Evolutionary conservation across 1,140 invertebrate species (phyloP), one percentile per base, ranked within the genome.

Genomic region (Lucilia cuprina): DNA sequence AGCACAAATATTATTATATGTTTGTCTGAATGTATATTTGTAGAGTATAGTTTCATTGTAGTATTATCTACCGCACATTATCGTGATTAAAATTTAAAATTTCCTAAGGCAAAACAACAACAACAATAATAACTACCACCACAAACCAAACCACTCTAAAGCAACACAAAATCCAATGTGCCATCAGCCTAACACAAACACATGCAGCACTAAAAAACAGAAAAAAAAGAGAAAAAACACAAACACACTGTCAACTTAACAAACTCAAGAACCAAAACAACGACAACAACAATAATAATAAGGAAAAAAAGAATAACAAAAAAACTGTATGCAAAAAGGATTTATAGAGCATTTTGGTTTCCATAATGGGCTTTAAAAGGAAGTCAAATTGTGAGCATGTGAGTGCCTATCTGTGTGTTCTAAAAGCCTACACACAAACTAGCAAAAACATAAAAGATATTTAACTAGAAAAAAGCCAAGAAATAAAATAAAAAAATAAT

Each of bases 31-130:
- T 70, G 19, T 25, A 21, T 70, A 25, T 70, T 19, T n/a, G 65
- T 70, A 10, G 12, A 25, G 9, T 70, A 70, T 25, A 21, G 5
- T 70, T 70, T 21, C 21, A 21, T 70, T 70, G 65, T 70, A 19
- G 65, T 70, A 21, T 70, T 70, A 70, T 70, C 65, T 70, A 70
- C 65, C 65, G 65, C 65, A 70, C 65, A 70, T 70, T 70, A 70
- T 70, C 65, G 21, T 70, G 65, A 70, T 70, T 70, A 70, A 70
- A 70, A 70, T 70, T 70, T 70, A 21, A 21, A 70, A 70, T 70
- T 70, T 70, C 65, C 19, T 70, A 21, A 21, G 65, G 19, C 65
- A 21, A 30, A 30, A 19, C 10, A 21, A 8, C n/a, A 60, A 7
- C 4, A 60, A n/a, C 1, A 5, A 14, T n/a, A 60, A 7, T 19